phyloP scores from a whole-genome alignment of 2,888 invertebrate genomes.

The Drosophila mercatorum region DNA sequence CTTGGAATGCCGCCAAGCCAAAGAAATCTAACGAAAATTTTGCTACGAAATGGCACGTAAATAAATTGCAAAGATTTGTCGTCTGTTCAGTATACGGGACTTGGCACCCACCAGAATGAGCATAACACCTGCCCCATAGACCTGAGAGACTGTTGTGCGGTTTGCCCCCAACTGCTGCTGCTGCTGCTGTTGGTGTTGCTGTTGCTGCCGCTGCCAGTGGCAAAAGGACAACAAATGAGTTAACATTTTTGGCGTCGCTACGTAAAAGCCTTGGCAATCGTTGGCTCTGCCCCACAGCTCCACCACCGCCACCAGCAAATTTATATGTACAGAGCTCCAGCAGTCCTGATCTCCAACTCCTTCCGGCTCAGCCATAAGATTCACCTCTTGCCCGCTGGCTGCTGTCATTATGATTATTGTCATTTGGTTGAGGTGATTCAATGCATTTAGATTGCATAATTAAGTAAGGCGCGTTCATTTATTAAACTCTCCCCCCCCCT shows the following conservation, averaged over 20 bases:
- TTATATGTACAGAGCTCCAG: constrained; percentile 1
- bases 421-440: constrained; percentile 79
- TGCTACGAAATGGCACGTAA: constrained; percentile 77
- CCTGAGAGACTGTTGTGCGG: constrained; percentile 31
- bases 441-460: constrained; percentile 80
- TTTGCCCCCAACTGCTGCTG: neutral
- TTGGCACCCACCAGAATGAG: constrained; percentile 35
- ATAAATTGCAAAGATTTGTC: constrained; percentile 80
- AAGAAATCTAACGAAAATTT: constrained; percentile 76
- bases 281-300: constrained; percentile 37
- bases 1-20: constrained; percentile 73
- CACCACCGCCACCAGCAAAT: neutral
- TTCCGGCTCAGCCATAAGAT: constrained; percentile 5
- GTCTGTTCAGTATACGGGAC: constrained; percentile 56
- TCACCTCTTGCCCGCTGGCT: constrained; percentile 25
- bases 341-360: neutral
- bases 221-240: constrained; percentile 75
- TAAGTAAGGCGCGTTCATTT: constrained; percentile 63
- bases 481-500: constrained; percentile 20
- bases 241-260: constrained; percentile 69
- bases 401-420: constrained; percentile 76
- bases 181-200: constrained; percentile 5
- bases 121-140: constrained; percentile 42
- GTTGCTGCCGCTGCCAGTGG: constrained; percentile 9
- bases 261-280: constrained; percentile 55